Conservation (phyloP, 2,113 vertebrate species). For the Poecile atricapillus region DNA sequence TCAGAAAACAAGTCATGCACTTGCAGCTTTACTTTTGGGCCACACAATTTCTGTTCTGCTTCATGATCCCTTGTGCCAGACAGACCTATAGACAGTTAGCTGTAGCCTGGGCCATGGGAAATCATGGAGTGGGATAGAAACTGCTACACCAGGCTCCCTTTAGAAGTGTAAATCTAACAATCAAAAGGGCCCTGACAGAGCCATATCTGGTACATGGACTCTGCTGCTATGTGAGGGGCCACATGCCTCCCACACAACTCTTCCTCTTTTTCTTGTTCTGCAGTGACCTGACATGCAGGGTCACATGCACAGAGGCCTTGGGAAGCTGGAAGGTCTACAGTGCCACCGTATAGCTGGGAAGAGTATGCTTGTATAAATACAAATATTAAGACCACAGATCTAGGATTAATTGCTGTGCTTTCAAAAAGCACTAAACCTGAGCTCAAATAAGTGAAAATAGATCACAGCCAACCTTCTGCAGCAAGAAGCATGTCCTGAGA, state of each 20-base stretch:
- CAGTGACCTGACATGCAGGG: neutral
- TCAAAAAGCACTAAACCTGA: neutral
- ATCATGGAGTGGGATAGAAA: conserved; percentile 2
- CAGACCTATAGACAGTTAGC: conserved; percentile 41
- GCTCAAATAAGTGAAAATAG: neutral
- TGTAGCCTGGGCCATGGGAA: conserved; percentile 24
- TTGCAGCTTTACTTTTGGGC: conserved; percentile 46
- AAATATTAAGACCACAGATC: neutral
- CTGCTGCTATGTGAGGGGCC: neutral
- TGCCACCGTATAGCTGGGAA: neutral
- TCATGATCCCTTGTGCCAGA: conserved; percentile 43
- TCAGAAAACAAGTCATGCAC: conserved; percentile 61
- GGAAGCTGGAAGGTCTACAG: neutral
- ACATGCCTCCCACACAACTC: neutral
- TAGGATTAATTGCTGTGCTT: neutral
- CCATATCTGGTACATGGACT: neutral
- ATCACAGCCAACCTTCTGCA: neutral
- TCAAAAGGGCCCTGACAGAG: conserved; percentile 23
- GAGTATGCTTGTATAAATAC: neutral
- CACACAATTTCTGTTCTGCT: conserved; percentile 40
- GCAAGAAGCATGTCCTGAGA: neutral
- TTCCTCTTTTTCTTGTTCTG: conserved; percentile 14
- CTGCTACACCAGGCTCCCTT: conserved; percentile 22
- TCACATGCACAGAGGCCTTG: neutral
- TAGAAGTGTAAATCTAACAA: conserved; percentile 28